Evolutionary conservation across 2,113 vertebrate genomes (phyloP).

Genomic region (Anser brachyrhynchus): DNA sequence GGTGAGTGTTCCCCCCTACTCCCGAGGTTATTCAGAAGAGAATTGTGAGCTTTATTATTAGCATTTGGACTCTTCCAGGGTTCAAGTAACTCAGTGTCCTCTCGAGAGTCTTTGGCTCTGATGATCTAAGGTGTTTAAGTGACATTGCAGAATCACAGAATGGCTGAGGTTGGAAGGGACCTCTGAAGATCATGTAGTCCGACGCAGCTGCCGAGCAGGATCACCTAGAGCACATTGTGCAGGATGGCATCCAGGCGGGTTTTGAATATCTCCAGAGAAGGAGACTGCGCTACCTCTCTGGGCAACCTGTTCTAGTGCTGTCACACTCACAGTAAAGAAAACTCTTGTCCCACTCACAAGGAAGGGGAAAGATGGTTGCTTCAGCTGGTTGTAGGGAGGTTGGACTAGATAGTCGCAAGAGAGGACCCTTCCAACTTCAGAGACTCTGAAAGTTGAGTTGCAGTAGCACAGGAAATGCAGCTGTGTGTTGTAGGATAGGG

Average conservation of each 20-base stretch:
- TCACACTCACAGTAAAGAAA: neutral
- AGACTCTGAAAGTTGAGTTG: neutral
- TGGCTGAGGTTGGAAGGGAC: no score
- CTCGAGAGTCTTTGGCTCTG: neutral
- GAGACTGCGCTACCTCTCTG: no score
- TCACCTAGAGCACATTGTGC: no score
- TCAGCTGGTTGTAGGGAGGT: fast-evolving
- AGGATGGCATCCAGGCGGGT: no score
- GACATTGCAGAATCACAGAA: neutral
- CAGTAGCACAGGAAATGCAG: neutral
- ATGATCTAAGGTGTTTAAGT: no score
- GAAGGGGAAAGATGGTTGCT: neutral
- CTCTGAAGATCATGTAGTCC: no score
- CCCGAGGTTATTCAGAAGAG: neutral
- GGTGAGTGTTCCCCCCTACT: neutral
- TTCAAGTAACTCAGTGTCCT: neutral
- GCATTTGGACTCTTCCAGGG: neutral
- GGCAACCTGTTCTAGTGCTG: no score
- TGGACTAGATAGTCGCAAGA: neutral
- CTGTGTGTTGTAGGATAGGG: neutral
- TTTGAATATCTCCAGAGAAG: no score
- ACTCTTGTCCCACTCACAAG: neutral
- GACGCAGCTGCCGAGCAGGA: no score
- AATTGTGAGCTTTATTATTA: neutral
- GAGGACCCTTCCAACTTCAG: neutral